Conservation (phyloP, 2,888 invertebrate genomes). For the Ornithoptera priamus region DNA sequence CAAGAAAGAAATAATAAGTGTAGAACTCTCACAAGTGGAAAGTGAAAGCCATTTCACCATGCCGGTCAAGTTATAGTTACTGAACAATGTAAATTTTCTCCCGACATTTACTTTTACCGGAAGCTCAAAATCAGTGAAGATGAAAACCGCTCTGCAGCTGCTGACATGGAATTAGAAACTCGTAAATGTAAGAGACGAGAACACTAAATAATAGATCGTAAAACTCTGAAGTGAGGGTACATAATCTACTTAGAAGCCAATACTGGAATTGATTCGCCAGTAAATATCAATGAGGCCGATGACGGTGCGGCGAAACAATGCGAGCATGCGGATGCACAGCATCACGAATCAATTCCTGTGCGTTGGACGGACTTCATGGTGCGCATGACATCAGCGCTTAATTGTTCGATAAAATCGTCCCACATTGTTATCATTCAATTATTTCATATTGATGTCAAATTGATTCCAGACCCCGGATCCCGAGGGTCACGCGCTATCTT, state of each 20-base stretch:
- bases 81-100: too few relatives aligned
- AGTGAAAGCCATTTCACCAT: too few relatives aligned
- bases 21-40: too few relatives aligned
- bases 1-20: too few relatives aligned
- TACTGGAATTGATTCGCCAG: slow-evolving; percentile 36
- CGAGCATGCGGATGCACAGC: slow-evolving; percentile 41
- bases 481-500: slow-evolving; percentile 33
- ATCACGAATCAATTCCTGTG: slow-evolving; percentile 47
- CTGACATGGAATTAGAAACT: too few relatives aligned
- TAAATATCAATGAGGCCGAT: slow-evolving; percentile 40
- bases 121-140: too few relatives aligned
- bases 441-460: slow-evolving; percentile 66
- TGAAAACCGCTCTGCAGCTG: too few relatives aligned
- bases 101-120: too few relatives aligned
- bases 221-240: neutral
- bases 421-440: slow-evolving; percentile 68
- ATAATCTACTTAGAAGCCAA: slow-evolving; percentile 29
- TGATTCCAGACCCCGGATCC: slow-evolving; percentile 43
- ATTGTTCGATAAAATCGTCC: slow-evolving; percentile 56
- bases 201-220: slow-evolving; percentile 6
- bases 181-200: neutral
- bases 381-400: slow-evolving; percentile 57
- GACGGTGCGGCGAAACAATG: slow-evolving; percentile 45
- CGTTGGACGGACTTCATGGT: slow-evolving; percentile 39
- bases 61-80: too few relatives aligned